Evolutionary conservation across 2,797 vertebrate genomes (phyloP).

Genomic region (Chloroceryle amazona): DNA sequence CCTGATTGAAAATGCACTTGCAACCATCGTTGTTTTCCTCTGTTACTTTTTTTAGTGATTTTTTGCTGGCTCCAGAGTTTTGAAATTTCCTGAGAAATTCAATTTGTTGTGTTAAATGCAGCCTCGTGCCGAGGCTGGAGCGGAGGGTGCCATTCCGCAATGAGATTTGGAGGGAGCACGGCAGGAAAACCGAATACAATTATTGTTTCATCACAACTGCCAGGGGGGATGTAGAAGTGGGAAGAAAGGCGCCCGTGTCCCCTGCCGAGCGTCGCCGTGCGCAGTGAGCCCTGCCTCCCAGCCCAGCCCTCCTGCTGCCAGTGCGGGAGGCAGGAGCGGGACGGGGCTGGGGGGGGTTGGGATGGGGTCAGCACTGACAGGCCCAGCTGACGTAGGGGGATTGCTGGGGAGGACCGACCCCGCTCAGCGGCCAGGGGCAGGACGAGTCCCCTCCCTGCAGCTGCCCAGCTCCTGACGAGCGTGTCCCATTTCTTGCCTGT

Average conservation of each 20-base stretch:
- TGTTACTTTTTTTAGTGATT: background rate
- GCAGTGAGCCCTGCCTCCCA: background rate
- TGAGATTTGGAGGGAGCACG: background rate
- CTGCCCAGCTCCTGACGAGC: accelerated
- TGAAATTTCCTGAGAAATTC: background rate
- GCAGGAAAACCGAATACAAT: background rate
- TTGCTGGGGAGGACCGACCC: background rate
- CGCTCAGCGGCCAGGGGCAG: accelerated
- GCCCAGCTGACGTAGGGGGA: accelerated
- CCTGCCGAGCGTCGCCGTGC: accelerated
- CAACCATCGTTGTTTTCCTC: background rate
- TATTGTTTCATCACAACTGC: background rate
- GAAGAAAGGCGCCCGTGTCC: accelerated
- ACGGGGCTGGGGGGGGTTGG: background rate
- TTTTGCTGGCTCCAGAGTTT: background rate
- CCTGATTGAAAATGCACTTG: background rate
- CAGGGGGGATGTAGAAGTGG: background rate
- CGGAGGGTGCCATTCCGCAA: background rate
- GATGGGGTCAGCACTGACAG: accelerated
- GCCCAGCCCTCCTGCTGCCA: background rate
- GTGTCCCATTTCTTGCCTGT: background rate
- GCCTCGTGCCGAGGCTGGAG: background rate
- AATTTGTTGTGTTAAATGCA: constrained; percentile 6
- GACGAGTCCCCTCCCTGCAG: background rate
- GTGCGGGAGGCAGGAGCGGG: background rate